Base-by-base conservation (phyloP, 2,797 vertebrate species). In the Alca torda region DNA sequence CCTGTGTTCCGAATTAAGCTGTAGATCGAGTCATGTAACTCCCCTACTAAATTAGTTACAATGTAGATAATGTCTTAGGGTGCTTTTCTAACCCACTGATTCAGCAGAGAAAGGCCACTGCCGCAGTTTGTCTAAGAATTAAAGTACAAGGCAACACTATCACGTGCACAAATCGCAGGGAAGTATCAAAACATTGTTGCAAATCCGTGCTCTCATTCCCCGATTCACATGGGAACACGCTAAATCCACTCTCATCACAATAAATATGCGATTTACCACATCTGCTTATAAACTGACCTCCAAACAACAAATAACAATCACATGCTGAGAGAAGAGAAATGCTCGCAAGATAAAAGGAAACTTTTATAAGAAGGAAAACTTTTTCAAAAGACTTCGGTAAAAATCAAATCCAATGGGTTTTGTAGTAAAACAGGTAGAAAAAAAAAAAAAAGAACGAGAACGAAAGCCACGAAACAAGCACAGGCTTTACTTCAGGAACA, bases 251-350 rank as follows among this genome's bases (percentile, higher is more conserved):
- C 25, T 7, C 1, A 13, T 8, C n/a, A 13, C 39, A 17, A 10
- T 1, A 28, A 72, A 39, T 0, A 18, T 16, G 3, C 0, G 0
- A 12, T 33, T 61, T 9, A 60, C 26, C 10, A 2, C 63, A 8
- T 1, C 3, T 2, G 12, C 33, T 35, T 1, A 17, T 1, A 26
- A 35, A 26, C 18, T 1, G 9, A 19, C 12, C 14, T 0, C 16
- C 53, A 20, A 13, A 25, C 14, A 14, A 0, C 1, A 0, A 25
- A 4, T 5, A 8, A 2, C 0, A 2, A 6, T 1, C 17, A 1
- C 26, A 3, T 1, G 4, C 26, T 2, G 3, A 28, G 8, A 7
- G 39, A 2, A 12, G 24, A 5, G 21, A 17, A 80, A 31, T 1
- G 0, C 20, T 13, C 13, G 0, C 2, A 3, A 28, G 61, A 4